phyloP scores from a whole-genome alignment of 2,888 invertebrate genomes.

The Chydorus sphaericus region DNA sequence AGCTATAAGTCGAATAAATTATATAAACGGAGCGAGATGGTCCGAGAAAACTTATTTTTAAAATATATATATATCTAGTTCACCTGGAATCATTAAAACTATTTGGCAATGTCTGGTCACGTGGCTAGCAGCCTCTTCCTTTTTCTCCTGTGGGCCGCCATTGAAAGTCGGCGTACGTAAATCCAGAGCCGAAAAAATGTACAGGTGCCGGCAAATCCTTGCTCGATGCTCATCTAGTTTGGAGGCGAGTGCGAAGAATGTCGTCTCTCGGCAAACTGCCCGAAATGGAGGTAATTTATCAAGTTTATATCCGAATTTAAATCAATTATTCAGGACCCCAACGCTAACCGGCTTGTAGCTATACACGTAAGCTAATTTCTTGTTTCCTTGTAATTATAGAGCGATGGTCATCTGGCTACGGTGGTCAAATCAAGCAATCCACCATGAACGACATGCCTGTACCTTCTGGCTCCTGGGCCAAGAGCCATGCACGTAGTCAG shows the following conservation, averaged over 20 bases:
- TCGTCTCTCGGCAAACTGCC: too few relatives aligned
- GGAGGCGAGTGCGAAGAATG: neutral
- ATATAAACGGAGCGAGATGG: too few relatives aligned
- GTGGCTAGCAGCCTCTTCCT: neutral
- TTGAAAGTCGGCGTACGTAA: neutral
- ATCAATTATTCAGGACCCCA: too few relatives aligned
- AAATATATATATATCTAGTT: too few relatives aligned
- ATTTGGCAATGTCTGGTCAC: neutral
- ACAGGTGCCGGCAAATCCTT: neutral
- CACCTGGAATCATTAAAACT: too few relatives aligned
- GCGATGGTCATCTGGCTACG: constrained; percentile 14
- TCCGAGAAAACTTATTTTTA: too few relatives aligned
- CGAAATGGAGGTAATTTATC: too few relatives aligned
- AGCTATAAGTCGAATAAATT: too few relatives aligned
- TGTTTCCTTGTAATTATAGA: too few relatives aligned
- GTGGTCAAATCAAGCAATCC: constrained; percentile 23
- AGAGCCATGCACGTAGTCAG: constrained; percentile 46
- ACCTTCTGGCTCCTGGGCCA: constrained; percentile 63
- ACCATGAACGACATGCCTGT: constrained; percentile 63
- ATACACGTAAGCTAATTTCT: too few relatives aligned
- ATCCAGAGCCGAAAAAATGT: neutral
- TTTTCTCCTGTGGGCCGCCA: neutral
- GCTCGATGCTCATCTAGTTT: neutral
- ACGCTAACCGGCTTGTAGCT: too few relatives aligned
- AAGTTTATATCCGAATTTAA: too few relatives aligned